phyloP scores from a whole-genome alignment of 1,140 invertebrate species.

The Camponotus vicinus region DNA sequence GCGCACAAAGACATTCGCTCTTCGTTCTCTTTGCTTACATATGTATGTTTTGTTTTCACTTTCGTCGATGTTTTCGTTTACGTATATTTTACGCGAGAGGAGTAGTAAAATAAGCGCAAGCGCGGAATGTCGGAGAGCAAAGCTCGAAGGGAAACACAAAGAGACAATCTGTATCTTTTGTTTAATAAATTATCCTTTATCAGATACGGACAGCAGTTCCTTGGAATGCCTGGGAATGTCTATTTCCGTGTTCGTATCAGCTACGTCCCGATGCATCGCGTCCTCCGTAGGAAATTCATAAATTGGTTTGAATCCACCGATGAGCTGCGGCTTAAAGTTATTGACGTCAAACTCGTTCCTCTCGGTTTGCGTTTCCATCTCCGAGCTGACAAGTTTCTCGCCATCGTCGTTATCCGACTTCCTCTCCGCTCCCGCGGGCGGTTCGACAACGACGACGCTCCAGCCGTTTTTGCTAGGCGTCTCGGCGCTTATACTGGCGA shows the following conservation, averaged over 20 bases:
- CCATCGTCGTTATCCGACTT: slow-evolving; percentile 72
- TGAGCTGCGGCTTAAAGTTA: slow-evolving; percentile 90
- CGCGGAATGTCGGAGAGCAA: slow-evolving; percentile 33
- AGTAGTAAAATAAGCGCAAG: slow-evolving; percentile 23
- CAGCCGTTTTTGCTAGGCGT: slow-evolving; percentile 87
- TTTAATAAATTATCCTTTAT: slow-evolving; percentile 47
- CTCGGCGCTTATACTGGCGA: slow-evolving; percentile 88
- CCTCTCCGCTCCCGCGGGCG: slow-evolving; percentile 53
- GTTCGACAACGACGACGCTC: slow-evolving; percentile 87
- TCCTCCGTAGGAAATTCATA: slow-evolving; percentile 84
- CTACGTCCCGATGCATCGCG: slow-evolving; percentile 52
- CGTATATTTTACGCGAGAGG: slow-evolving; percentile 10
- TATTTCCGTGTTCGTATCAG: not conserved
- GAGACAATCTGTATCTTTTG: not conserved
- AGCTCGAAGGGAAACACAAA: slow-evolving; percentile 32
- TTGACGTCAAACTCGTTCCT: slow-evolving; percentile 88
- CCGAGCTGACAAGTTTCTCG: slow-evolving; percentile 58
- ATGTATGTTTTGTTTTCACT: not conserved
- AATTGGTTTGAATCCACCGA: slow-evolving; percentile 90
- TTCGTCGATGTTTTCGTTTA: slow-evolving; percentile 30
- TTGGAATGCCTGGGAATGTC: slow-evolving; percentile 14
- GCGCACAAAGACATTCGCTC: slow-evolving; percentile 21
- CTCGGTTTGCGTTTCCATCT: slow-evolving; percentile 79
- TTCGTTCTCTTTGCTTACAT: not conserved
- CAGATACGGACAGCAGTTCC: slow-evolving; percentile 13